Evolutionary conservation across 2,888 invertebrate genomes (phyloP).

Genomic region (Agonopterix arenella): DNA sequence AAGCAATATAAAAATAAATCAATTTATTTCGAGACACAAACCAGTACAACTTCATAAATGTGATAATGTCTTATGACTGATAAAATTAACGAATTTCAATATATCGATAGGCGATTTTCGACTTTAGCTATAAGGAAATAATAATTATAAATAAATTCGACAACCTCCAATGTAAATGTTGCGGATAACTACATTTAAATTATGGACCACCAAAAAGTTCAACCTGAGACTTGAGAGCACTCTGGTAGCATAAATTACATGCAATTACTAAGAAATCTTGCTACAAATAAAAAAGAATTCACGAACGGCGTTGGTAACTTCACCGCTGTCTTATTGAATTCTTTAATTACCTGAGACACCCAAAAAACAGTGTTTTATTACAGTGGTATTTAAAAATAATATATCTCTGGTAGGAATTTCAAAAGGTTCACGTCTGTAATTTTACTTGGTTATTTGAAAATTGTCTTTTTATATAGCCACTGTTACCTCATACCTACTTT

Average conservation of each 20-base stretch:
- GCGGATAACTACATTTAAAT: conserved; percentile 34
- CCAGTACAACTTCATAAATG: conserved; percentile 45
- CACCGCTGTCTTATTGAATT: conserved; percentile 38
- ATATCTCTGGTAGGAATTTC: conserved; percentile 14
- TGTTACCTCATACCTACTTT: neutral
- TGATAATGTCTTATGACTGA: conserved; percentile 30
- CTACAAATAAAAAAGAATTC: conserved; percentile 10
- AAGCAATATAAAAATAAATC: conserved; percentile 21
- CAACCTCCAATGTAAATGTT: conserved; percentile 18
- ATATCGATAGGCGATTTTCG: conserved; percentile 18
- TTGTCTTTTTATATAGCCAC: neutral
- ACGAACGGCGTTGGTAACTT: conserved; percentile 19
- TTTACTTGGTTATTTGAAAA: conserved; percentile 9
- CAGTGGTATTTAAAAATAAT: conserved; percentile 29
- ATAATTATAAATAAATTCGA: conserved; percentile 19
- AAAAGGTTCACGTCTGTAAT: conserved; percentile 19
- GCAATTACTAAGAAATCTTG: conserved; percentile 33
- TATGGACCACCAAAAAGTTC: conserved; percentile 47
- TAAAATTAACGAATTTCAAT: too few relatives aligned
- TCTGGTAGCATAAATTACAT: conserved; percentile 39
- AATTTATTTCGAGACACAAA: conserved; percentile 19
- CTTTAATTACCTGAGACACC: conserved; percentile 35
- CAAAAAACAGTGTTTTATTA: conserved; percentile 27
- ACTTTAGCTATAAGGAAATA: conserved; percentile 22
- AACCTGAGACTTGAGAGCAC: conserved; percentile 26